phyloP scores from a whole-genome alignment of 2,888 invertebrate species.

The Eristalis pertinax region DNA sequence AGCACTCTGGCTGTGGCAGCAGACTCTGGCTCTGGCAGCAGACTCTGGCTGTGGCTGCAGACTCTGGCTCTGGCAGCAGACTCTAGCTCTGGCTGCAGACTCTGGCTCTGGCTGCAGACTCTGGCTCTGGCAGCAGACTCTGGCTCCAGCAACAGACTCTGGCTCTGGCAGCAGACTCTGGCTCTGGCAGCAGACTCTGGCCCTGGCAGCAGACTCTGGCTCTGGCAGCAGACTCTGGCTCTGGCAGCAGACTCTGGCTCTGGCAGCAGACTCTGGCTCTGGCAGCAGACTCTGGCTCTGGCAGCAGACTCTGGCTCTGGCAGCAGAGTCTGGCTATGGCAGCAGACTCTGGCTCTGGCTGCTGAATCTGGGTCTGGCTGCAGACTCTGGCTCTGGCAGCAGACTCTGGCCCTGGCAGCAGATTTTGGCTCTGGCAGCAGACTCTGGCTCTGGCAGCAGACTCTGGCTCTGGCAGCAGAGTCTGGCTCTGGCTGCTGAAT shows the following conservation, averaged over 20 bases:
- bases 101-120: background rate
- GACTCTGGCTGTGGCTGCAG: background rate
- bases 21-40: background rate
- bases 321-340: background rate
- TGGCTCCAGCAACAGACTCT: background rate
- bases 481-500: background rate
- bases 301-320: background rate
- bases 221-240: background rate
- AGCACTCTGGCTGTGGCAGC: background rate
- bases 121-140: background rate
- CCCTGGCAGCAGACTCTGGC: background rate
- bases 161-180: background rate
- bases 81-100: background rate
- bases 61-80: background rate
- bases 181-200: background rate
- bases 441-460: background rate
- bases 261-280: background rate
- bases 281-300: background rate
- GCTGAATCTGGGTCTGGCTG: background rate
- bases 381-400: background rate
- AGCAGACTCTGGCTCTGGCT: background rate
- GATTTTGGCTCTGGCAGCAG: background rate
- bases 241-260: background rate
- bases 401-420: background rate
- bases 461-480: background rate